These are phyloP conservation scores for Pangasianodon hypophthalmus DNA, from an alignment of 2,113 vertebrate species.

Conservation along the genomic window DNA sequence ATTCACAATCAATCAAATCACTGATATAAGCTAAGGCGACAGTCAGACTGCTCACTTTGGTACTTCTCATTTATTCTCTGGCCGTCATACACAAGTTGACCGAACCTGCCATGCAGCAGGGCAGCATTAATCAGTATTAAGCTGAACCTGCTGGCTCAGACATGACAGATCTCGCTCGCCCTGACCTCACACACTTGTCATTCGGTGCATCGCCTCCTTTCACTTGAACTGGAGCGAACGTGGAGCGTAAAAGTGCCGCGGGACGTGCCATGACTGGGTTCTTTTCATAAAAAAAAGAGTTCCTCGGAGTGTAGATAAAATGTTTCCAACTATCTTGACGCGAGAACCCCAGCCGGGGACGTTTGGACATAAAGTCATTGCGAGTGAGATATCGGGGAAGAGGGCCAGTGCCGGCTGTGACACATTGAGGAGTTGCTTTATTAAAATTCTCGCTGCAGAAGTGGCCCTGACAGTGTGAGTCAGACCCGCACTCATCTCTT, in stretches of 20 bases:
- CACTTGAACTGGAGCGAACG: slow-evolving; percentile 35
- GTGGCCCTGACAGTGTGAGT: slow-evolving; percentile 54
- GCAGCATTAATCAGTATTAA: slow-evolving; percentile 52
- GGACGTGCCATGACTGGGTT: slow-evolving; percentile 46
- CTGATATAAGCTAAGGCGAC: neutral
- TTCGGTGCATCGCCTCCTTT: slow-evolving; percentile 34
- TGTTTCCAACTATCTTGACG: slow-evolving; percentile 19
- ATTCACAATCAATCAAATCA: slow-evolving; percentile 44
- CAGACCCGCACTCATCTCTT: slow-evolving; percentile 42
- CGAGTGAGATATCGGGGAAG: slow-evolving; percentile 35
- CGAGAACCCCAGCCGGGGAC: slow-evolving; percentile 39
- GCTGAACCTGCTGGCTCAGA: slow-evolving; percentile 45
- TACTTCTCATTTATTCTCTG: slow-evolving; percentile 40
- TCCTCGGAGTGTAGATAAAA: slow-evolving; percentile 41
- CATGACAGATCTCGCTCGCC: slow-evolving; percentile 51
- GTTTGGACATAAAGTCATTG: slow-evolving; percentile 42
- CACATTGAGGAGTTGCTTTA: slow-evolving; percentile 49
- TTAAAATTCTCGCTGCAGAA: slow-evolving; percentile 54
- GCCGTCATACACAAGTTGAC: slow-evolving; percentile 30
- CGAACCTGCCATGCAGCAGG: slow-evolving; percentile 25
- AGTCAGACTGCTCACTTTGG: slow-evolving; percentile 2
- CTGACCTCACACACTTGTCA: slow-evolving; percentile 47
- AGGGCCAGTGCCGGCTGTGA: slow-evolving; percentile 37
- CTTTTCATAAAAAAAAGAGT: slow-evolving; percentile 15
- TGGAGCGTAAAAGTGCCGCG: slow-evolving; percentile 16